Conservation (phyloP, 2,797 vertebrate species). For the Pseudochirops corinnae region DNA sequence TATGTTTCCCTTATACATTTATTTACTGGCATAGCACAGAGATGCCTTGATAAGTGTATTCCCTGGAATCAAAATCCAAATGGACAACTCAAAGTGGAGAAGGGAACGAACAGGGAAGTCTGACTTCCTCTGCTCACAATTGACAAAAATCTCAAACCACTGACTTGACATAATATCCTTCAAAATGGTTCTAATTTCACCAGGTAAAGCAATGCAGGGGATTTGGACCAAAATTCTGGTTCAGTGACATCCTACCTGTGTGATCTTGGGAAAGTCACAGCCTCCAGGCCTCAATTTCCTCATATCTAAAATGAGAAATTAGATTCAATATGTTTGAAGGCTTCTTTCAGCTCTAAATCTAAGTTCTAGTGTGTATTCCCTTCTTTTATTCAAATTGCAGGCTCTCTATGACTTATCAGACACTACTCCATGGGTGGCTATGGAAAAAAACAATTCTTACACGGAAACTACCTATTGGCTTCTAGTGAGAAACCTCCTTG, state of each 20-base stretch:
- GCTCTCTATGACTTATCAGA: not conserved
- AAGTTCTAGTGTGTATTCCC: not conserved
- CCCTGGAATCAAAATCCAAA: not conserved
- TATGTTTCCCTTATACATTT: not conserved
- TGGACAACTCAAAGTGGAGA: not conserved
- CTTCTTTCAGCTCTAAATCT: not conserved
- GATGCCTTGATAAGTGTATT: not conserved
- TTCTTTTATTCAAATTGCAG: not conserved
- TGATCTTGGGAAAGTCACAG: not conserved
- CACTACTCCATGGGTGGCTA: not conserved
- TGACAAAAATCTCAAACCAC: not conserved
- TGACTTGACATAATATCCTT: not conserved
- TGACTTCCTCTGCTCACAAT: not conserved
- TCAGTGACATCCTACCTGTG: not conserved
- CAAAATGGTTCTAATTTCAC: not conserved
- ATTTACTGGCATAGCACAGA: not conserved
- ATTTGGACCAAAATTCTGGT: not conserved
- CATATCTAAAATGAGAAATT: not conserved
- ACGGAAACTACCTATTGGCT: not conserved
- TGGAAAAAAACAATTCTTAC: not conserved
- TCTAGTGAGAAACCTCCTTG: not conserved
- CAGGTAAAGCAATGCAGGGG: not conserved
- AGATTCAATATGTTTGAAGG: not conserved
- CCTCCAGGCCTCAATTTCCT: not conserved
- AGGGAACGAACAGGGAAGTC: not conserved